Evolutionary conservation across 2,888 invertebrate species (phyloP).

Genomic region (Pycnomerus fuliginosus): DNA sequence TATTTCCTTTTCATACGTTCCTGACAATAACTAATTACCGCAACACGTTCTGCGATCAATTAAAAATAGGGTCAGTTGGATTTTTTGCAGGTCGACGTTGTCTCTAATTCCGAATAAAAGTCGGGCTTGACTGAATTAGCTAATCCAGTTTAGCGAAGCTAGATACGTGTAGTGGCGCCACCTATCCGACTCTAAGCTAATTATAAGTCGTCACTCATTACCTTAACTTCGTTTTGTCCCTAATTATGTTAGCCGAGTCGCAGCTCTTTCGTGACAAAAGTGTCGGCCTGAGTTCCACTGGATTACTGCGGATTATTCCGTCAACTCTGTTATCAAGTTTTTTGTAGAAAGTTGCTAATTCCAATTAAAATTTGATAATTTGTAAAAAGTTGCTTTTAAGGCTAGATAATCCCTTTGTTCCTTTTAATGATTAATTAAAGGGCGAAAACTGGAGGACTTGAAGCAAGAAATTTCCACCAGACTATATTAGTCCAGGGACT

Average conservation of each 20-base stretch:
- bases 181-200: constrained; percentile 51
- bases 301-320: too few relatives aligned
- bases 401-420: too few relatives aligned
- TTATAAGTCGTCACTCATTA: constrained; percentile 52
- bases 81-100: not conserved
- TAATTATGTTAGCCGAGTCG: constrained; percentile 20
- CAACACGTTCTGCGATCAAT: constrained; percentile 9
- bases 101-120: constrained; percentile 1
- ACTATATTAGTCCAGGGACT: too few relatives aligned
- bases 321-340: too few relatives aligned
- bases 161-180: constrained; percentile 43
- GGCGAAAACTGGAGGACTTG: too few relatives aligned
- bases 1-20: constrained; percentile 8
- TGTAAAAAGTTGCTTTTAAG: too few relatives aligned
- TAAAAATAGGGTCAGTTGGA: constrained; percentile 5
- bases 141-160: constrained; percentile 39
- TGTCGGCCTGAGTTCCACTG: too few relatives aligned
- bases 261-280: too few relatives aligned
- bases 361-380: too few relatives aligned
- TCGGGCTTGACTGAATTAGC: constrained; percentile 9
- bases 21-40: constrained; percentile 13
- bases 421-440: too few relatives aligned
- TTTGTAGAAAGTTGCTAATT: too few relatives aligned
- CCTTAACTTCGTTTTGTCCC: constrained; percentile 41
- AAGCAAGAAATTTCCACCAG: too few relatives aligned